A percentile compares a stretch with the other conserved stretches of the same genome.
Conservation (phyloP, 2,797 vertebrate species). For the Myotis daubentonii region DNA sequence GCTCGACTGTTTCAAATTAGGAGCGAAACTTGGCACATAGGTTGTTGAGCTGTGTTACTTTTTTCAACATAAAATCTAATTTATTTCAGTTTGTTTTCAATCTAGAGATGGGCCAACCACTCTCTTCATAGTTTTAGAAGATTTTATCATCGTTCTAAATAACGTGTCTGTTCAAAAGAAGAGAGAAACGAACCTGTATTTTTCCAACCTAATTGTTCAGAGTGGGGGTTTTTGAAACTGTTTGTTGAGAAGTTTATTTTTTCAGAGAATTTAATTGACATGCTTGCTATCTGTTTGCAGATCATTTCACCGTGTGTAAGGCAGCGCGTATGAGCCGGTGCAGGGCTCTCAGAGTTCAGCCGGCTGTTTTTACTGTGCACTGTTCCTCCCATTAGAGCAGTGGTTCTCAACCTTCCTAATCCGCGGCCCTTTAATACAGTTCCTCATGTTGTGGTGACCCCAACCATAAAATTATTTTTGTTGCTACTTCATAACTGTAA, state of each 20-base stretch:
- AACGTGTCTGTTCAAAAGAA: slow-evolving; percentile 31
- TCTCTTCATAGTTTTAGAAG: slow-evolving; percentile 64
- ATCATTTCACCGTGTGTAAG: slow-evolving; percentile 22
- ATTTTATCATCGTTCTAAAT: slow-evolving; percentile 40
- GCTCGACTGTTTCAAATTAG: slow-evolving; percentile 80
- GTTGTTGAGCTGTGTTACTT: slow-evolving; percentile 74
- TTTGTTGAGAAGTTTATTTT: slow-evolving; percentile 67
- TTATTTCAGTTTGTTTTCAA: slow-evolving; percentile 75
- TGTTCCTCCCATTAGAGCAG: not conserved
- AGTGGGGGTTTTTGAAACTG: slow-evolving; percentile 29
- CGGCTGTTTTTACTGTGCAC: not conserved
- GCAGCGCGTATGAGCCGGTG: not conserved
- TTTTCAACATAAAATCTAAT: slow-evolving; percentile 76
- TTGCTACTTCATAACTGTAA: too few species aligned
- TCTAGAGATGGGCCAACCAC: slow-evolving; percentile 73
- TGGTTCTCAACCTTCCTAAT: too few species aligned
- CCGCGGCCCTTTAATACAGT: too few species aligned
- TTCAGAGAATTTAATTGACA: slow-evolving; percentile 70
- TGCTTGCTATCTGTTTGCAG: slow-evolving; percentile 84
- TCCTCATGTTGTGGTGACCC: too few species aligned
- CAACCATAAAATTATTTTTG: too few species aligned
- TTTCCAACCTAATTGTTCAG: slow-evolving; percentile 54
- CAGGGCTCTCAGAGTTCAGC: slow-evolving; percentile 15
- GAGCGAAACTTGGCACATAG: slow-evolving; percentile 72
- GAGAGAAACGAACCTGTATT: not conserved